Evolutionary conservation across 1,140 invertebrate genomes (phyloP).

Genomic region (Caerostris extrusa): DNA sequence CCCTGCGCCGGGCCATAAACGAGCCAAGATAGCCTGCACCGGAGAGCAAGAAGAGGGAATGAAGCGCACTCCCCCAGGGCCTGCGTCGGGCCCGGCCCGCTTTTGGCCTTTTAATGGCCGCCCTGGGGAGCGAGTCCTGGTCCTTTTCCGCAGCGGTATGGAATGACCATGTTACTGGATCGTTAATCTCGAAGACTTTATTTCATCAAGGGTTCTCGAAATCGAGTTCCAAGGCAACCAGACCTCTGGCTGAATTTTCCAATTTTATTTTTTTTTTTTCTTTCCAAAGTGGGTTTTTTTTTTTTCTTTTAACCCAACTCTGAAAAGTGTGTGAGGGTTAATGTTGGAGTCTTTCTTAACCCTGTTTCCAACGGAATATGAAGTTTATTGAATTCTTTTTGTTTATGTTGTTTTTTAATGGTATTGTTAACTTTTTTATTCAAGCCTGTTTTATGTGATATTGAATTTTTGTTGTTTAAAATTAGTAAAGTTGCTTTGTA

Average conservation of each 20-base stretch:
- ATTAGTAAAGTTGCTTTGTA: too few relatives aligned
- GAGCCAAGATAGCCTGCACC: constrained; percentile 49
- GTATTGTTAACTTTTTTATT: neutral
- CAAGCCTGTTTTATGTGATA: too few relatives aligned
- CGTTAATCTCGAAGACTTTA: constrained; percentile 73
- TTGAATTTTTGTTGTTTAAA: too few relatives aligned
- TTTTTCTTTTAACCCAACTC: constrained; percentile 14
- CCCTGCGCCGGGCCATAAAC: constrained; percentile 64
- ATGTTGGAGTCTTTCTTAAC: constrained; percentile 29
- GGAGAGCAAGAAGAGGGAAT: constrained; percentile 45
- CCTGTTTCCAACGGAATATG: neutral
- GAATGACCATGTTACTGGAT: constrained; percentile 75
- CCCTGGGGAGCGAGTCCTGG: constrained; percentile 45
- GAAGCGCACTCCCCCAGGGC: constrained; percentile 60
- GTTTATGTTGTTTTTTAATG: neutral
- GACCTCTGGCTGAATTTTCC: constrained; percentile 13
- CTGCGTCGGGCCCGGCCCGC: neutral
- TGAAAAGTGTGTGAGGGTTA: neutral
- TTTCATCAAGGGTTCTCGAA: constrained; percentile 71
- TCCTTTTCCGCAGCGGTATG: constrained; percentile 65
- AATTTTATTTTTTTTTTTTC: constrained; percentile 18
- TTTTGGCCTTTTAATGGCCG: constrained; percentile 69
- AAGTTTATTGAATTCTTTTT: constrained; percentile 48
- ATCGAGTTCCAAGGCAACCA: constrained; percentile 68
- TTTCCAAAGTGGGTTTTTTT: neutral